These are phyloP conservation scores for Hapalemur alaotrensis DNA, from an alignment of 2,797 vertebrate species.

Conservation along the genomic window DNA sequence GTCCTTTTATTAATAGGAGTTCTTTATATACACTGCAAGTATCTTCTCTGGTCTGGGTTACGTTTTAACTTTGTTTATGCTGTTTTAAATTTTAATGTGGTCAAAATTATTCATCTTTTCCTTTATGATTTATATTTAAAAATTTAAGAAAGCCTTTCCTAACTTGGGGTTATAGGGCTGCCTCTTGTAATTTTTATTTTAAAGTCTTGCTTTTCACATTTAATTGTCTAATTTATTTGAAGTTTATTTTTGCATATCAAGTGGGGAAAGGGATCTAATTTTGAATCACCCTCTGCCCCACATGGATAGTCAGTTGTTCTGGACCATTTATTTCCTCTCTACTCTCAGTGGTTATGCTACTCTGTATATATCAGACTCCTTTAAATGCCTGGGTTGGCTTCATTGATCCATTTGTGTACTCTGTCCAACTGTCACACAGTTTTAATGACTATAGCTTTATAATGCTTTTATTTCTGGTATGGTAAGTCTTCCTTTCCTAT, in stretches of 20 bases:
- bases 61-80: not conserved
- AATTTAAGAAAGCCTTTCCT: not conserved
- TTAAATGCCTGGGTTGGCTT: not conserved
- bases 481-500: not conserved
- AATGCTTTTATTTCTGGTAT: not conserved
- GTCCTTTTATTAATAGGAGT: not conserved
- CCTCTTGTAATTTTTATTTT: not conserved
- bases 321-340: not conserved
- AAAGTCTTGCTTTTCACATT: not conserved
- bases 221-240: not conserved
- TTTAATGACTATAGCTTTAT: not conserved
- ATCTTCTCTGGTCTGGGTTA: not conserved
- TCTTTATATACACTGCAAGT: not conserved
- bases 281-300: not conserved
- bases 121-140: not conserved
- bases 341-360: not conserved
- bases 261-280: not conserved
- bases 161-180: not conserved
- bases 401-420: not conserved
- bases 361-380: not conserved
- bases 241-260: not conserved
- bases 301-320: not conserved
- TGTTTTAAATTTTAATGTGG: not conserved
- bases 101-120: not conserved
- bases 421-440: not conserved